Base-by-base conservation (phyloP, 2,888 invertebrate genomes). In the Lithophane semibrunnea region DNA sequence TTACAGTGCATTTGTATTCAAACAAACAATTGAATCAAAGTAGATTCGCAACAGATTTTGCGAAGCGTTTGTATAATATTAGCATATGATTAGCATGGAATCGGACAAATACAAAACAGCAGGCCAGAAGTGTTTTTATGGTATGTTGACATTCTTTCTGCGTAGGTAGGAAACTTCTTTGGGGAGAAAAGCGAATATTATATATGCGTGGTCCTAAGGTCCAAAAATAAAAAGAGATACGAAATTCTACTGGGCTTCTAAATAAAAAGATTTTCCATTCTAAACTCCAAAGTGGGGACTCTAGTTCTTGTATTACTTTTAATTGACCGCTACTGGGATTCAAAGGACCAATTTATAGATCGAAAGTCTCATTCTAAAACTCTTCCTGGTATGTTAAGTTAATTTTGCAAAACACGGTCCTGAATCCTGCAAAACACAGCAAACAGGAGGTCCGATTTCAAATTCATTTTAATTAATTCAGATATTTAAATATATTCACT, bases 401-500 rank as follows among this genome's bases (percentile, higher is more conserved):
- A 72, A 72, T 82, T 82, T 66, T 66, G n/a, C 65, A 65, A 66
- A 71, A 72, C 73, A 72, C 18, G 37, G 42, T 66, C 42, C 37
- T 64, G 49, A 66, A 70, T 70, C 29, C 47, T 54, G 64, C 61
- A 60, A 76, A 75, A 72, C 67, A 52, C 47, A 24, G 13, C 29
- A 44, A 24, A 71, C 42, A 16, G 52, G 3, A 65, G 16, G 16
- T 63, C 49, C 42, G 49, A 52, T 72, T 60, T 5, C n/a, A 60
- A 60, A 86, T 64, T 52, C 49, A 65, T 70, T 42, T 73, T 67
- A 86, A 79, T 84, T 67, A 61, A 82, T 77, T 60, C 61, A 83
- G 60, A 16, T 84, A 83, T 86, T 86, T 42, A 75, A 75, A 86
- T 79, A 4, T 52, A 84, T 86, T 84, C 79, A 73, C 60, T 79